Evolutionary conservation across 1,140 invertebrate genomes (phyloP).

Genomic region (Drosophila eugracilis): DNA sequence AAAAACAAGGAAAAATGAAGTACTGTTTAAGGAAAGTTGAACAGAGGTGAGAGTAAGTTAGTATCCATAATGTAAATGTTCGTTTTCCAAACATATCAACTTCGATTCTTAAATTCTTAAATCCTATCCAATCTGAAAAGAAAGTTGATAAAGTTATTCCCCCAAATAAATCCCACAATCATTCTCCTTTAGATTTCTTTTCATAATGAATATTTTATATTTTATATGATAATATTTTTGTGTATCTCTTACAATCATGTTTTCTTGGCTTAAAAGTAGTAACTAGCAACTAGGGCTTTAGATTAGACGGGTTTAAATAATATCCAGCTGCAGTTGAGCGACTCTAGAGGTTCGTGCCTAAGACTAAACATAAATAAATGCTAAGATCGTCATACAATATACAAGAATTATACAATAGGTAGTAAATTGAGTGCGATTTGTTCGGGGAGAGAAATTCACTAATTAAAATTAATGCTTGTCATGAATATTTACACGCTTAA

Average conservation of each 20-base stretch:
- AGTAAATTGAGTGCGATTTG: constrained; percentile 33
- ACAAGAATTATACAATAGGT: constrained; percentile 49
- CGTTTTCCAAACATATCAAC: neutral
- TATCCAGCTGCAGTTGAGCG: constrained; percentile 48
- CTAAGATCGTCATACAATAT: constrained; percentile 49
- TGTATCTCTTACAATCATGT: constrained; percentile 31
- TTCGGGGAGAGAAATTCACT: constrained; percentile 67
- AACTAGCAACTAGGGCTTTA: constrained; percentile 57
- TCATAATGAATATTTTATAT: constrained; percentile 76
- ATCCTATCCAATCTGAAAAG: no score
- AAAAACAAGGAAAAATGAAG: neutral
- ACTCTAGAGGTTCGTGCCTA: constrained; percentile 53
- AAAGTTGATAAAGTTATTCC: neutral
- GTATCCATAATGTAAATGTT: neutral
- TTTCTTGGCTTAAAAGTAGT: constrained; percentile 48
- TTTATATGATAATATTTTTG: constrained; percentile 72
- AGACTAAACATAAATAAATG: constrained; percentile 62
- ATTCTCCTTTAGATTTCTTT: constrained; percentile 28
- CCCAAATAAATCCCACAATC: constrained; percentile 4
- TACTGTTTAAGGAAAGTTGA: neutral
- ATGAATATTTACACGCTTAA: constrained; percentile 73
- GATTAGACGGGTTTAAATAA: constrained; percentile 42
- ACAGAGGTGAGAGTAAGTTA: neutral
- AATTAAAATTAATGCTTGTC: constrained; percentile 65
- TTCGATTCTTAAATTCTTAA: no score